Conservation (phyloP, 2,797 vertebrate genomes). For the Crax fasciolata region DNA sequence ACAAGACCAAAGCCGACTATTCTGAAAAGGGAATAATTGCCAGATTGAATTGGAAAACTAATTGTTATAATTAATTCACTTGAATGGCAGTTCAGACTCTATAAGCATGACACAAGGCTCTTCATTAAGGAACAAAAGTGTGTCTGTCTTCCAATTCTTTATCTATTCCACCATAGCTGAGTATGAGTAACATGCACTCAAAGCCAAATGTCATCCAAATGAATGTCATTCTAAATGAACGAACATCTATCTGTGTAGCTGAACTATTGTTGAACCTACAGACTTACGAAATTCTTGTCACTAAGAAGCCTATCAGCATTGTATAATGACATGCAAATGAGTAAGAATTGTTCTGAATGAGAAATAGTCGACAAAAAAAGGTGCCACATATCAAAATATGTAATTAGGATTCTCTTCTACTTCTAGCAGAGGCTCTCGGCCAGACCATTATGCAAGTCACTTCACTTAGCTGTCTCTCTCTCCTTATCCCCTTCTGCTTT, state of each 20-base stretch:
- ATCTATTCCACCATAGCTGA: slow-evolving; percentile 16
- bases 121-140: not conserved
- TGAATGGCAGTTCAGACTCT: slow-evolving; percentile 26
- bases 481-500: not conserved
- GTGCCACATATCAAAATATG: not conserved
- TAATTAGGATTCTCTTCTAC: not conserved
- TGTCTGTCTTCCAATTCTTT: slow-evolving; percentile 19
- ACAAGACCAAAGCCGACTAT: slow-evolving; percentile 5
- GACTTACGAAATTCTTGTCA: not conserved
- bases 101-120: not conserved
- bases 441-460: not conserved
- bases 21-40: slow-evolving; percentile 41
- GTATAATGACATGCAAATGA: slow-evolving; percentile 30
- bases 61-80: slow-evolving; percentile 35
- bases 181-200: slow-evolving; percentile 7
- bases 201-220: slow-evolving; percentile 37
- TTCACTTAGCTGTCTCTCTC: not conserved
- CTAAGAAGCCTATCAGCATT: not conserved
- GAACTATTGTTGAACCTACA: slow-evolving; percentile 44
- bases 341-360: slow-evolving; percentile 13
- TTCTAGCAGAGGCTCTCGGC: not conserved
- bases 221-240: slow-evolving; percentile 14
- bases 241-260: not conserved
- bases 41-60: slow-evolving; percentile 11
- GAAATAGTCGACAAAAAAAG: not conserved